These are phyloP conservation scores for Spisula solida DNA, from an alignment of 2,888 invertebrate genomes.

Conservation along the genomic window DNA sequence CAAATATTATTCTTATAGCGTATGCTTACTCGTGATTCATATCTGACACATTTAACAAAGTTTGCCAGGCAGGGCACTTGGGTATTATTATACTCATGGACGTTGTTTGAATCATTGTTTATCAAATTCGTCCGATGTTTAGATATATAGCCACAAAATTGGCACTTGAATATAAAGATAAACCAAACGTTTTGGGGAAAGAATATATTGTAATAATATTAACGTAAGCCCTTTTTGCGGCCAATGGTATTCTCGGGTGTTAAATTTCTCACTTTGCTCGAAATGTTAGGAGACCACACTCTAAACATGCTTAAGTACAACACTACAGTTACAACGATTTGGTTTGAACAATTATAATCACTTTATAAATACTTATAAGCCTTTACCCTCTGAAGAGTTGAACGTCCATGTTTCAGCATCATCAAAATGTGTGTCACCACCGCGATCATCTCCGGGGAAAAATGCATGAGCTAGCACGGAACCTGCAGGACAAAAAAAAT, in stretches of 20 bases:
- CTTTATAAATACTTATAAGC: no score
- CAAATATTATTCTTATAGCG: background rate
- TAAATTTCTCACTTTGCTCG: no score
- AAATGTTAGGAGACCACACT: no score
- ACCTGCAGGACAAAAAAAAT: slow-evolving; percentile 73
- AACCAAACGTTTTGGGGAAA: background rate
- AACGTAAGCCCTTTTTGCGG: background rate
- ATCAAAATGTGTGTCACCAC: slow-evolving; percentile 87
- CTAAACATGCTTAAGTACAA: no score
- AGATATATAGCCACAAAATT: background rate
- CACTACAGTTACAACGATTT: no score
- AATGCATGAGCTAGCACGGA: slow-evolving; percentile 87
- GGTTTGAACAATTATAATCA: no score
- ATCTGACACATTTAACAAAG: background rate
- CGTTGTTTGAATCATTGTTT: background rate
- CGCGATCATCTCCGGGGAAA: slow-evolving; percentile 85
- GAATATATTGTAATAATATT: background rate
- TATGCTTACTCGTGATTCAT: background rate
- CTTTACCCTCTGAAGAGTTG: slow-evolving; percentile 82
- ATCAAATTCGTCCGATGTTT: background rate
- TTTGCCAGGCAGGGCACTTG: background rate
- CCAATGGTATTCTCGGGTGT: no score
- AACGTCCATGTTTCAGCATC: slow-evolving; percentile 86
- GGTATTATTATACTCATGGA: background rate
- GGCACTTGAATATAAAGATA: background rate